These are phyloP conservation scores for Shinisaurus crocodilurus DNA, from an alignment of 2,113 vertebrate genomes.

Conservation along the genomic window DNA sequence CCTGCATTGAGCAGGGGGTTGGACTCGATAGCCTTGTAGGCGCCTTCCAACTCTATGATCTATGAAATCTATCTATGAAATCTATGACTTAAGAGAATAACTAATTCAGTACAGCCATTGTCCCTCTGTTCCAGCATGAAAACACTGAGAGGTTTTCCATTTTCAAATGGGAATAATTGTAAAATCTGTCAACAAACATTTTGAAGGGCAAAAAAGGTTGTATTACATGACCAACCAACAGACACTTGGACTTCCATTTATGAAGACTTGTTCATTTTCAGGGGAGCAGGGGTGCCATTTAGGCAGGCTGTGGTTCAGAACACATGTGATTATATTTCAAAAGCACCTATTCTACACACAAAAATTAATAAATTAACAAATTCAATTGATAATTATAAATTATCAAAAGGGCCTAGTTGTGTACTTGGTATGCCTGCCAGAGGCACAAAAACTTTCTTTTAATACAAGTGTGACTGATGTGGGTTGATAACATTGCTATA, in stretches of 20 bases:
- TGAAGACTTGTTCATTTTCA: conserved; percentile 18
- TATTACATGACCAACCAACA: conserved; percentile 37
- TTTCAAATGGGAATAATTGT: not conserved
- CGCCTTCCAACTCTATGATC: too few species aligned
- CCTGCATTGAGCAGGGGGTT: too few species aligned
- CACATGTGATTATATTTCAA: not conserved
- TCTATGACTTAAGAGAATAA: not conserved
- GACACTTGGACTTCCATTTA: conserved; percentile 13
- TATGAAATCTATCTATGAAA: too few species aligned
- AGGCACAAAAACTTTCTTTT: not conserved
- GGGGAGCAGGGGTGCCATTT: conserved; percentile 35
- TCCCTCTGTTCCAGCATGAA: not conserved
- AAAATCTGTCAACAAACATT: not conserved
- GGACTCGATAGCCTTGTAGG: too few species aligned
- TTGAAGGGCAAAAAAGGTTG: not conserved
- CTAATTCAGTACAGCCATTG: conserved; percentile 32
- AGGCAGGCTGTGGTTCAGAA: not conserved
- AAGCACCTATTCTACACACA: not conserved
- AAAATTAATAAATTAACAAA: too few species aligned
- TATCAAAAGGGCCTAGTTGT: not conserved
- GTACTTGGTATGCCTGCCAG: not conserved
- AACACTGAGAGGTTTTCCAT: not conserved
- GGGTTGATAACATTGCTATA: not conserved
- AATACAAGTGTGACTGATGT: not conserved
- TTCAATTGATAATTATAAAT: not conserved